Percentiles rank a stretch among this genome's conserved stretches.
phyloP scores from a whole-genome alignment of 2,888 invertebrate species.

The Drosophila quinaria region DNA sequence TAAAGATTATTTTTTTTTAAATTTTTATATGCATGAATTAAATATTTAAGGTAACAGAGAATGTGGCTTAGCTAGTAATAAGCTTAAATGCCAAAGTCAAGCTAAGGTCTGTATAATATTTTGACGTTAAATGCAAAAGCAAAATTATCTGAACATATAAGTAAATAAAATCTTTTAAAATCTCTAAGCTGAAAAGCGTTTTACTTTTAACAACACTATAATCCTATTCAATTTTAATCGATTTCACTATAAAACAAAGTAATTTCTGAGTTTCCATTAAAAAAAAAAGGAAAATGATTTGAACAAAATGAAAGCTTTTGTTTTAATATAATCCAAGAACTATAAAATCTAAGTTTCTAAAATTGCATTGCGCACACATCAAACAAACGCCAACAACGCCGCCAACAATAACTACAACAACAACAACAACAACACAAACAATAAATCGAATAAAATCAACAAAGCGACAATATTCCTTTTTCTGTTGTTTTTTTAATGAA shows the following conservation, averaged over 20 bases:
- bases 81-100: no score
- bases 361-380: constrained; percentile 48
- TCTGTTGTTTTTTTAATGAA: constrained; percentile 45
- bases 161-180: neutral
- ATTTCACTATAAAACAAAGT: constrained; percentile 1
- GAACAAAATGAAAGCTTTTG: constrained; percentile 21
- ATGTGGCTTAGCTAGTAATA: no score
- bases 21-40: neutral
- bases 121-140: no score
- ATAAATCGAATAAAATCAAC: constrained; percentile 9
- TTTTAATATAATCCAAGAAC: constrained; percentile 16
- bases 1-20: neutral
- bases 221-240: neutral
- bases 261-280: neutral
- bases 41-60: no score
- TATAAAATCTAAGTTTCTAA: constrained; percentile 14
- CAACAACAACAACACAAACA: constrained; percentile 4
- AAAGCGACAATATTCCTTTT: constrained; percentile 23
- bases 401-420: constrained; percentile 10
- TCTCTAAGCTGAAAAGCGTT: neutral
- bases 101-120: no score
- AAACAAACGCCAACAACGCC: constrained; percentile 41
- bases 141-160: no score
- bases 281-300: neutral
- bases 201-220: neutral